Base-by-base conservation (phyloP, 2,113 vertebrate species). In the Cairina moschata region DNA sequence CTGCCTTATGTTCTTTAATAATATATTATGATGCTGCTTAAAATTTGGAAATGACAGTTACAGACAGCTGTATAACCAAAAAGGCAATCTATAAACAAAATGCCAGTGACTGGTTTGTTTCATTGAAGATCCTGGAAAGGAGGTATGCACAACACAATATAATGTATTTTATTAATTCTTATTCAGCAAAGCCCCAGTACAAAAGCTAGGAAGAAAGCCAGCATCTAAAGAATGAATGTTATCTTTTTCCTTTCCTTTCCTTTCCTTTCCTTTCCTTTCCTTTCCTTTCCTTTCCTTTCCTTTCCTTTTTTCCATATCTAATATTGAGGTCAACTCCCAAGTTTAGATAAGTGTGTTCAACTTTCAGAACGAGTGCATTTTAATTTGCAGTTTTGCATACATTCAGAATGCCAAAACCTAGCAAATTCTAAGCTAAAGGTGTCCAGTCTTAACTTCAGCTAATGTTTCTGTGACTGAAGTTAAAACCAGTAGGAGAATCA, bases 21-120 rank as follows among this genome's bases (percentile, higher is more conserved):
- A 55, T 9, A 16, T 11, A 58, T 48, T 58, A 50, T 17, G 10
- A 71, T 54, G 31, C 6, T 0, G 0, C 1, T 5, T 50, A 12
- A 66, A 8, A 62, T 50, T 71, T 83, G 44, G 40, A 58, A 86
- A 76, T 13, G 7, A 12, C 11, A 44, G 5, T 34, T 79, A 62
- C 3, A 11, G 40, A 44, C 14, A 54, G 32, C 18, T 72, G 13
- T 60, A 2, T 48, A 73, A 65, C 2, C 1, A 66, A 46, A 63
- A 89, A 82, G 50, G 10, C 21, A 74, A 4, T 44, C 20, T 77
- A 25, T 40, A 42, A 94, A 18, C 4, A 69, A 83, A 69, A 60
- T 11, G 7, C 34, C 18, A 74, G 9, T 32, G 20, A 66, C 7
- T 31, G 1, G 21, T 63, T 32, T 58, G 5, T 60, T 91, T 85